phyloP scores from a whole-genome alignment of 2,888 invertebrate species.

The Crepidodera aurea region DNA sequence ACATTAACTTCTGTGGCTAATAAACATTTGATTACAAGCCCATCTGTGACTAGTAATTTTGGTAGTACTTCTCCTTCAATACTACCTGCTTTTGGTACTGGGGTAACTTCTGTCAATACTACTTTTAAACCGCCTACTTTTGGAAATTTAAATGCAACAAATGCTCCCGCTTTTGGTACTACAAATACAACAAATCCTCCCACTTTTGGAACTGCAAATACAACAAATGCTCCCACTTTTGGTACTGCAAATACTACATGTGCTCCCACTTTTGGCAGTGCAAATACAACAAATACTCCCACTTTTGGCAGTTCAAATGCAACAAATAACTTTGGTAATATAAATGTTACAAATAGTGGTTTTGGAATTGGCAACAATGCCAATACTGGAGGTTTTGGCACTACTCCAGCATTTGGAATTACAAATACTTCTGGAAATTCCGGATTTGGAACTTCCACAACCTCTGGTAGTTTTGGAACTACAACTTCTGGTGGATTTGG shows the following conservation, averaged over 20 bases:
- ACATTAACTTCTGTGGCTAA: slow-evolving; percentile 6
- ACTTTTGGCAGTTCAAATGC: no score
- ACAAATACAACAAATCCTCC: not conserved
- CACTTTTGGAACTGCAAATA: slow-evolving; percentile 18
- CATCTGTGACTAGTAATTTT: slow-evolving; percentile 11
- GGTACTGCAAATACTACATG: not conserved
- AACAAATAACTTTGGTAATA: no score
- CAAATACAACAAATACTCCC: not conserved
- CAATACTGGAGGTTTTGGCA: slow-evolving; percentile 12
- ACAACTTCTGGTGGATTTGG: slow-evolving; percentile 15
- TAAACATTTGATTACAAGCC: slow-evolving; percentile 15
- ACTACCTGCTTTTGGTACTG: slow-evolving; percentile 18
- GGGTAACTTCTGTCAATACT: slow-evolving; percentile 4
- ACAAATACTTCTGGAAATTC: slow-evolving; percentile 3
- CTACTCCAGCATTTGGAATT: not conserved
- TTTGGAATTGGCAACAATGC: slow-evolving; percentile 30
- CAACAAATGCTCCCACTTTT: not conserved
- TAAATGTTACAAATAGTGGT: slow-evolving; percentile 13
- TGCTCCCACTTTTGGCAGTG: slow-evolving; percentile 21
- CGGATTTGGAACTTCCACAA: slow-evolving; percentile 12
- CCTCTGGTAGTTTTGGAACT: slow-evolving; percentile 14
- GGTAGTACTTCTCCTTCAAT: slow-evolving; percentile 2
- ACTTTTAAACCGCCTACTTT: slow-evolving; percentile 6
- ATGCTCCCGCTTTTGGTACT: not conserved
- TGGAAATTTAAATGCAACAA: not conserved